Evolutionary conservation across 2,797 vertebrate species (phyloP).

Genomic region (Poeciliopsis infans): DNA sequence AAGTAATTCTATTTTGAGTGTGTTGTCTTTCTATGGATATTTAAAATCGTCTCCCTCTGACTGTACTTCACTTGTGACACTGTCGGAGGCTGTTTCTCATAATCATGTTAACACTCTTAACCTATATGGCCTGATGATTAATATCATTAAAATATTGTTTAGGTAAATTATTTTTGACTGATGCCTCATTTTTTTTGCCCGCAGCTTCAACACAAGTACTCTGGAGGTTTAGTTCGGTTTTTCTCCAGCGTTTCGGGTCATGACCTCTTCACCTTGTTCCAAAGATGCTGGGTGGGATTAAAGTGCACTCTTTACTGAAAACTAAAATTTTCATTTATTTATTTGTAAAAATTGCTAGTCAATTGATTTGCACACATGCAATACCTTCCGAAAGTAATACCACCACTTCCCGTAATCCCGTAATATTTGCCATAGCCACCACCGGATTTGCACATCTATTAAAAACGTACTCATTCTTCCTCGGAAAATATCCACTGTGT

Average conservation of each 20-base stretch:
- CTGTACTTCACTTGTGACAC: constrained; percentile 74
- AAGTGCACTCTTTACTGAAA: neutral
- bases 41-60: constrained; percentile 73
- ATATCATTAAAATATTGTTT: constrained; percentile 85
- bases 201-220: neutral
- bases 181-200: constrained; percentile 14
- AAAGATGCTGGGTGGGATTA: neutral
- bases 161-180: constrained; percentile 59
- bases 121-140: constrained; percentile 80
- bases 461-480: no score
- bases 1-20: constrained; percentile 78
- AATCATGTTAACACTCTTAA: constrained; percentile 75
- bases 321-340: neutral
- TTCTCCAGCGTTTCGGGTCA: neutral
- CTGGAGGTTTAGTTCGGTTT: neutral
- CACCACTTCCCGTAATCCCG: neutral
- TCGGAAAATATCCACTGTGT: neutral
- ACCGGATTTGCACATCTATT: neutral
- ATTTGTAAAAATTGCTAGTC: neutral
- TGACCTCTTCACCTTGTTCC: neutral
- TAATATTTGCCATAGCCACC: neutral
- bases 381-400: neutral
- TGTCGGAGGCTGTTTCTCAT: constrained; percentile 77
- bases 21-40: constrained; percentile 81
- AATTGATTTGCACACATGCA: neutral